Evolutionary conservation across 2,797 vertebrate species (phyloP).

Genomic region (Girardinus metallicus): DNA sequence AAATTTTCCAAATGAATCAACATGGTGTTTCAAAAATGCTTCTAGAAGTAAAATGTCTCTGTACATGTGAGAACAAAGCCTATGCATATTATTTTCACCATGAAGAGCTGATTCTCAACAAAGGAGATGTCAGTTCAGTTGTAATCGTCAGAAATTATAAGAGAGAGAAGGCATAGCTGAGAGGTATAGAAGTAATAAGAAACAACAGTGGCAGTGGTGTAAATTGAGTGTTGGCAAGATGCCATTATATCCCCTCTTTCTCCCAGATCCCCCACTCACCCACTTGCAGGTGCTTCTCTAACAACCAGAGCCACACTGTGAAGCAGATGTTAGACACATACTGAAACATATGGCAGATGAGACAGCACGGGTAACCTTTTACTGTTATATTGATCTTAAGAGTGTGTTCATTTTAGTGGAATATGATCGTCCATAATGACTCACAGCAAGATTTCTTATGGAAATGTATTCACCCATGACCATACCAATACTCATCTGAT

Average conservation of each 20-base stretch:
- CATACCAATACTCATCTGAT: neutral
- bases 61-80: neutral
- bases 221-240: neutral
- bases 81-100: neutral
- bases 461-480: neutral
- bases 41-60: neutral
- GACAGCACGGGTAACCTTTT: neutral
- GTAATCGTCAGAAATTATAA: slow-evolving; percentile 6
- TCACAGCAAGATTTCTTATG: neutral
- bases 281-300: slow-evolving; percentile 19
- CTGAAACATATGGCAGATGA: slow-evolving; percentile 17
- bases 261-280: neutral
- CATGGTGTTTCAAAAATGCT: neutral
- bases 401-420: neutral
- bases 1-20: neutral
- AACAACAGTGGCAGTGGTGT: slow-evolving; percentile 1
- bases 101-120: neutral
- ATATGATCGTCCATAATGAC: neutral
- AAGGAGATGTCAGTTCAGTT: slow-evolving; percentile 1
- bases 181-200: slow-evolving; percentile 3
- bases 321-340: slow-evolving; percentile 24
- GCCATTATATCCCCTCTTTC: neutral
- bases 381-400: neutral
- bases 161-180: neutral
- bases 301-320: neutral